Conservation (phyloP, 1,140 invertebrate genomes). For the Gyrodactylus salaris region DNA sequence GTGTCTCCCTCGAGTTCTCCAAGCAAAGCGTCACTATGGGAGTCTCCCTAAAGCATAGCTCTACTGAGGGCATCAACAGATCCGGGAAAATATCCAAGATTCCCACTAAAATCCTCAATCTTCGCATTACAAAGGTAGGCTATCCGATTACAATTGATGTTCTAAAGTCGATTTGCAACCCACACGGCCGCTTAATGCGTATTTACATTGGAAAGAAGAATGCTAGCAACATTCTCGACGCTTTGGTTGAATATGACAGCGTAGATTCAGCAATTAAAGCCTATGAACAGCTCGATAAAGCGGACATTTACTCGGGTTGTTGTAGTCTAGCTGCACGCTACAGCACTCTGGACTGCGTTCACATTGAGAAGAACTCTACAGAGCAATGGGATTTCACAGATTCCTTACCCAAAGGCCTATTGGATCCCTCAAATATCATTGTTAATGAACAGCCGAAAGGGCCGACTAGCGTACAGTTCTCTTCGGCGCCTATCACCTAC, state of each 20-base stretch:
- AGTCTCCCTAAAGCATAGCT: not conserved
- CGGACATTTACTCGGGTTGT: conserved; percentile 92
- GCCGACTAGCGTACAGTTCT: not conserved
- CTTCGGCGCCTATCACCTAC: not conserved
- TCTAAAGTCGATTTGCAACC: not conserved
- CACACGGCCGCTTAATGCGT: not conserved
- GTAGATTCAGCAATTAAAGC: conserved; percentile 68
- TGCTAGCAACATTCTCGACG: not conserved
- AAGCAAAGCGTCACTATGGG: not conserved
- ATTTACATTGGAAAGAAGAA: conserved; percentile 5
- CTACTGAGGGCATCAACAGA: not conserved
- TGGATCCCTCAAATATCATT: not conserved
- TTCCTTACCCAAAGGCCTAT: not conserved
- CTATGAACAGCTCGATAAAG: conserved; percentile 68
- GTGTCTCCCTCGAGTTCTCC: not conserved
- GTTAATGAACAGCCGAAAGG: not conserved
- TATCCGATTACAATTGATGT: conserved; percentile 6
- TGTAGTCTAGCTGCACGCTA: conserved; percentile 95
- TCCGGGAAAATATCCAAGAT: not conserved
- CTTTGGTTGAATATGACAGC: conserved; percentile 34
- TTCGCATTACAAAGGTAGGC: not conserved
- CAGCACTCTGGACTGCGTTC: conserved; percentile 26
- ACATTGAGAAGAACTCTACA: not conserved
- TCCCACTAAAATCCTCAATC: not conserved
- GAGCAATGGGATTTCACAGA: conserved; percentile 6